Evolutionary conservation across 1,140 invertebrate genomes (phyloP).

Genomic region (Venturia canescens): DNA sequence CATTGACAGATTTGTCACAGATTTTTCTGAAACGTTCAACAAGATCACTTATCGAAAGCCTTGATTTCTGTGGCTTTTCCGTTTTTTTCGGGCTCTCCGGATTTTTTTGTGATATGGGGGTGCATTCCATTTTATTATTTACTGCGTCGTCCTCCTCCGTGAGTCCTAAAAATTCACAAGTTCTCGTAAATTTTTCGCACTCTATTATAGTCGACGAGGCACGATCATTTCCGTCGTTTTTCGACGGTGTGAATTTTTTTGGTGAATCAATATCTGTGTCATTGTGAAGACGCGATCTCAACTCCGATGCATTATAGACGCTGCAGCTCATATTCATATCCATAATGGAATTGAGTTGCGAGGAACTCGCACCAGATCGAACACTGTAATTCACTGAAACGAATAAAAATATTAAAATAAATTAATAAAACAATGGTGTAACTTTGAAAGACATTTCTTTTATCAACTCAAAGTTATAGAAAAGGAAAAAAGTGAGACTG

Average conservation of each 20-base stretch:
- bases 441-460: too few relatives aligned
- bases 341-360: constrained; percentile 56
- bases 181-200: constrained; percentile 18
- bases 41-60: constrained; percentile 67
- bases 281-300: constrained; percentile 40
- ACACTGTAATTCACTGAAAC: constrained; percentile 55
- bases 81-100: constrained; percentile 34
- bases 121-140: not conserved
- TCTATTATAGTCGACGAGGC: constrained; percentile 44
- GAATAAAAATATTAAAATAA: constrained; percentile 25
- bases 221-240: constrained; percentile 38
- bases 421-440: too few relatives aligned
- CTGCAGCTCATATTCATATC: constrained; percentile 48
- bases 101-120: constrained; percentile 36
- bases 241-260: constrained; percentile 35
- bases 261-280: constrained; percentile 41
- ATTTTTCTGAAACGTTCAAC: constrained; percentile 68
- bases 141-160: not conserved
- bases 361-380: constrained; percentile 50
- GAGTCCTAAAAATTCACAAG: constrained; percentile 16
- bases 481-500: too few relatives aligned
- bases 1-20: constrained; percentile 36
- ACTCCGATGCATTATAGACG: constrained; percentile 48
- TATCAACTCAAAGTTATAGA: not conserved
- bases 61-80: constrained; percentile 43